These are phyloP conservation scores for Siniperca scherzeri DNA, from an alignment of 2,797 vertebrate genomes.

Conservation along the genomic window DNA sequence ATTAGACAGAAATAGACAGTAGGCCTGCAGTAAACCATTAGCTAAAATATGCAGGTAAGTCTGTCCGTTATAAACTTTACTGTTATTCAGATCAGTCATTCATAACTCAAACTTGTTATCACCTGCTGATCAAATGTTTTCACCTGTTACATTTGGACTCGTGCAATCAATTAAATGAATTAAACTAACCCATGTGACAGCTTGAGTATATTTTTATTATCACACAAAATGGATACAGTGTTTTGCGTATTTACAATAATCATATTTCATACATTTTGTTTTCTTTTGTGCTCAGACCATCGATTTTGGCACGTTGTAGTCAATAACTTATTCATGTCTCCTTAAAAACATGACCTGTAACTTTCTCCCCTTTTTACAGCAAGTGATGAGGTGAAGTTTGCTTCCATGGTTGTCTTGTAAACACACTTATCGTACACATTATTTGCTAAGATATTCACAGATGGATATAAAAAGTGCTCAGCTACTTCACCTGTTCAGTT, in stretches of 20 bases:
- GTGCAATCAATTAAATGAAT: no score
- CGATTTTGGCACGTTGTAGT: not conserved
- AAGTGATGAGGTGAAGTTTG: not conserved
- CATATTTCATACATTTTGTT: slow-evolving; percentile 3
- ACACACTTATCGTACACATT: not conserved
- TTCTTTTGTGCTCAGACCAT: not conserved
- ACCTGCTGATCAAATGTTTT: not conserved
- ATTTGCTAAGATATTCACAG: slow-evolving; percentile 27
- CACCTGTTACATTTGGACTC: not conserved
- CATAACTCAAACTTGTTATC: not conserved
- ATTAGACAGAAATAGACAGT: no score
- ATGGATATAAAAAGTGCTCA: slow-evolving; percentile 5
- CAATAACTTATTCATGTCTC: not conserved
- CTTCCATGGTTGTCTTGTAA: not conserved
- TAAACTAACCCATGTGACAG: not conserved
- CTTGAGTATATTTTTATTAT: slow-evolving; percentile 24
- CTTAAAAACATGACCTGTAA: not conserved
- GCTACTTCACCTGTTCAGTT: not conserved
- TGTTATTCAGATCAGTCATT: not conserved
- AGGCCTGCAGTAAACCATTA: not conserved
- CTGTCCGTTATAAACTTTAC: not conserved
- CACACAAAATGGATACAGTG: slow-evolving; percentile 6
- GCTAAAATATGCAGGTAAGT: not conserved
- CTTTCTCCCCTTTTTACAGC: not conserved
- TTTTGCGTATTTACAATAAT: slow-evolving; percentile 38